Percentiles rank a stretch among this genome's conserved stretches.
Conservation (phyloP, 2,797 vertebrate genomes). For the Sebastes minor region DNA sequence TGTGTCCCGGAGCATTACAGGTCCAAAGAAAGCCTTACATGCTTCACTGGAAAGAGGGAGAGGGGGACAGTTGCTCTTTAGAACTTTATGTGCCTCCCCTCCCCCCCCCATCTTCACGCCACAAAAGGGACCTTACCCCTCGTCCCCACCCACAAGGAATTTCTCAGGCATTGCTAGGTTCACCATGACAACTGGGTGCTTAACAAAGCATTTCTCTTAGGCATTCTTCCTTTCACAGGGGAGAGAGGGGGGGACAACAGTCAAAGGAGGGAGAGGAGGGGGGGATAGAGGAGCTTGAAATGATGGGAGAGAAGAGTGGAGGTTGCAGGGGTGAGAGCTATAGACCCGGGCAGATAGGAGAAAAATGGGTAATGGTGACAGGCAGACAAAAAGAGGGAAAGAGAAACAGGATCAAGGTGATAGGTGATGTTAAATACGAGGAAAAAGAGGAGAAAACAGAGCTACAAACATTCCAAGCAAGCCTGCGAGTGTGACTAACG, state of each 20-base stretch:
- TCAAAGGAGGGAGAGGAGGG: constrained; percentile 65
- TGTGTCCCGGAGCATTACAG: constrained; percentile 47
- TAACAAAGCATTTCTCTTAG: constrained; percentile 91
- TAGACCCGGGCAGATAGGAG: constrained; percentile 61
- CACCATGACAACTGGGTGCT: constrained; percentile 87
- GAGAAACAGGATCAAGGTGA: constrained; percentile 80
- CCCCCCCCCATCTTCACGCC: constrained; percentile 62
- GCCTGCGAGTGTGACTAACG: constrained; percentile 70
- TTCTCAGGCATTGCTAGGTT: constrained; percentile 84
- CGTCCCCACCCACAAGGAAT: constrained; percentile 84
- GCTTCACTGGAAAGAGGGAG: constrained; percentile 61
- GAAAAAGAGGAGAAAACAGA: constrained; percentile 31
- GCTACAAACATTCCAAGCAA: constrained; percentile 67
- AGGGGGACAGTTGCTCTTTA: constrained; percentile 77
- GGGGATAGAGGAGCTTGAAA: constrained; percentile 67
- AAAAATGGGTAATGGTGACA: constrained; percentile 67
- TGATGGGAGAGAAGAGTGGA: constrained; percentile 72
- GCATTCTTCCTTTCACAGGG: constrained; percentile 84
- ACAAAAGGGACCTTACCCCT: constrained; percentile 80
- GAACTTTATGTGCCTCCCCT: constrained; percentile 76
- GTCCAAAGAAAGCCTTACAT: constrained; percentile 61
- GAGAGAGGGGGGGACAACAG: constrained; percentile 60
- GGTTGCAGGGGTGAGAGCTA: constrained; percentile 74
- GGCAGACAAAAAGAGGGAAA: constrained; percentile 65
- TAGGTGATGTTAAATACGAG: constrained; percentile 65